Evolutionary conservation across 1,140 invertebrate species (phyloP).

Genomic region (Drosophila nasuta): DNA sequence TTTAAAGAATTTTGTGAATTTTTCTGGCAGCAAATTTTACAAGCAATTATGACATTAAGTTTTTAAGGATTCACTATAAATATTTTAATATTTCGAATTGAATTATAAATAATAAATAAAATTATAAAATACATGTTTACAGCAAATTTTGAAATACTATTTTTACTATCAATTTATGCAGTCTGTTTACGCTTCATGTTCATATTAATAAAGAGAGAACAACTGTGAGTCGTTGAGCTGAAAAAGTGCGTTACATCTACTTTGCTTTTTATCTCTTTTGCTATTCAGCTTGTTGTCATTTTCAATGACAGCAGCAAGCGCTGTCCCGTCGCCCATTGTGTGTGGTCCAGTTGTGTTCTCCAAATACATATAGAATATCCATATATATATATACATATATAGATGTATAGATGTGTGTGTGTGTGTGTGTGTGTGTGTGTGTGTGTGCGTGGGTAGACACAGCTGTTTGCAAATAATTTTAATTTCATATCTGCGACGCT

Average conservation of each 20-base stretch:
- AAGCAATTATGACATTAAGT: too few relatives aligned
- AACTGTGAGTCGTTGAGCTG: neutral
- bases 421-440: neutral
- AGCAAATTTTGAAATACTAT: too few relatives aligned
- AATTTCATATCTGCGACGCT: conserved; percentile 70
- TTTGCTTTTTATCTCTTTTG: conserved; percentile 39
- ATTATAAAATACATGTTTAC: too few relatives aligned
- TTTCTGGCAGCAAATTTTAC: too few relatives aligned
- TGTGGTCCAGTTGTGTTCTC: conserved; percentile 21
- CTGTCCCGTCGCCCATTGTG: conserved; percentile 38
- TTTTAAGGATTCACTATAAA: too few relatives aligned
- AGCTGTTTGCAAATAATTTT: conserved; percentile 77
- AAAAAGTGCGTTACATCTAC: neutral
- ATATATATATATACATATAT: conserved; percentile 28
- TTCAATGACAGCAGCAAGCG: conserved; percentile 65
- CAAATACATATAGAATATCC: conserved; percentile 1
- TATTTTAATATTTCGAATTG: too few relatives aligned
- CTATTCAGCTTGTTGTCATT: conserved; percentile 65
- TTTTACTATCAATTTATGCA: too few relatives aligned
- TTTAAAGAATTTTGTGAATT: too few relatives aligned
- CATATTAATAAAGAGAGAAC: neutral
- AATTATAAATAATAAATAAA: too few relatives aligned
- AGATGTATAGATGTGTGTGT: neutral
- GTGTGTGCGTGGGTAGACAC: conserved; percentile 37
- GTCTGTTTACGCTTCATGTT: too few relatives aligned